Conservation (phyloP, 1,140 invertebrate species). For the Rhysida immarginata region DNA sequence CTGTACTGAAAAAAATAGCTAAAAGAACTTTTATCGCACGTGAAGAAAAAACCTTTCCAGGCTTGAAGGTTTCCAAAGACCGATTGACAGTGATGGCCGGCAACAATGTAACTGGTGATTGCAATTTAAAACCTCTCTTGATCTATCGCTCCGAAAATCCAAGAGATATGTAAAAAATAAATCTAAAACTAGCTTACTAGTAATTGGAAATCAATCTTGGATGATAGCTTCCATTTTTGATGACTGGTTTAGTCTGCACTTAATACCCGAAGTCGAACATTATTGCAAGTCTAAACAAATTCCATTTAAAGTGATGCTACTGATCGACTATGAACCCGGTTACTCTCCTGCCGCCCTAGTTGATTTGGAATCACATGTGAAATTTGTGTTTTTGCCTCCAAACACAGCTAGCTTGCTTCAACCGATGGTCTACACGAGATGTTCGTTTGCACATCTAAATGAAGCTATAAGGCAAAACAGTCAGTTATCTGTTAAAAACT, state of each 20-base stretch:
- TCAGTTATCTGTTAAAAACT: background rate
- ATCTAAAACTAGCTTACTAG: slow-evolving; percentile 7
- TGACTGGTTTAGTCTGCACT: slow-evolving; percentile 13
- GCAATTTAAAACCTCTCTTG: slow-evolving; percentile 14
- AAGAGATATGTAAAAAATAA: slow-evolving; percentile 11
- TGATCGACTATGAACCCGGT: slow-evolving; percentile 17
- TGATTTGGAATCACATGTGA: slow-evolving; percentile 9
- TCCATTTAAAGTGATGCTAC: slow-evolving; percentile 13
- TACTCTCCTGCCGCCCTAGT: slow-evolving; percentile 10
- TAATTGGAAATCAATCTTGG: slow-evolving; percentile 12
- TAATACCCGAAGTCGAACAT: slow-evolving; percentile 11
- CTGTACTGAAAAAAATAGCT: slow-evolving; percentile 26
- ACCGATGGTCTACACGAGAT: slow-evolving; percentile 16
- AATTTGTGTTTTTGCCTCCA: slow-evolving; percentile 14
- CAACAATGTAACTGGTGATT: slow-evolving; percentile 11
- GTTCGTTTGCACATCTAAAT: slow-evolving; percentile 9
- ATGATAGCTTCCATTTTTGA: slow-evolving; percentile 12
- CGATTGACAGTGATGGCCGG: slow-evolving; percentile 13
- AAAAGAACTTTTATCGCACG: slow-evolving; percentile 6
- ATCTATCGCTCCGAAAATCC: slow-evolving; percentile 13
- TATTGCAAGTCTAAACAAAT: slow-evolving; percentile 13
- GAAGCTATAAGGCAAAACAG: background rate
- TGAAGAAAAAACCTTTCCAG: slow-evolving; percentile 10
- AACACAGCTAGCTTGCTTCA: slow-evolving; percentile 15
- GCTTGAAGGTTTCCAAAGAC: slow-evolving; percentile 14